Evolutionary conservation across 2,888 invertebrate species (phyloP), one percentile per base, ranked within the genome.

Genomic region (Helobdella robusta): DNA sequence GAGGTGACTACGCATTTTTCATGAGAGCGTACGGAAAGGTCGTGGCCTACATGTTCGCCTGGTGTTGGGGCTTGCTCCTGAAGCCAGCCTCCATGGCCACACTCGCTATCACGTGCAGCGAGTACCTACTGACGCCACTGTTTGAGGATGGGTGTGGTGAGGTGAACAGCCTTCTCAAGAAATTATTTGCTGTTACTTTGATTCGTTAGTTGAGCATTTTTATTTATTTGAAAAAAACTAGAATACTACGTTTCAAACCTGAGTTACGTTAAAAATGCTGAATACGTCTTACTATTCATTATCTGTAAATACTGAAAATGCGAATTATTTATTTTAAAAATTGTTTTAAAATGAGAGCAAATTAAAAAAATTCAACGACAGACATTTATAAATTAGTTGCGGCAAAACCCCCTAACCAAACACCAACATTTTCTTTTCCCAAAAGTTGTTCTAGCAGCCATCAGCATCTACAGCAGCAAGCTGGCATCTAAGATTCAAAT

Each of bases 381-480:
- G n/a, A n/a, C n/a, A n/a, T n/a, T n/a, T n/a, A n/a, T n/a, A n/a
- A n/a, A n/a, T n/a, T n/a, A n/a, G n/a, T n/a, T n/a, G n/a, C n/a
- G n/a, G n/a, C n/a, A n/a, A n/a, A n/a, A n/a, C n/a, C n/a, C n/a
- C n/a, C n/a, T n/a, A n/a, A n/a, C n/a, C n/a, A n/a, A n/a, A n/a
- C n/a, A n/a, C n/a, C n/a, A n/a, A n/a, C n/a, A n/a, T 40, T 40
- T 40, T 40, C n/a, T 40, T 40, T 15, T n/a, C n/a, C 11, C 80
- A 80, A 36, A 82, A 89, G 90, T 90, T 76, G 86, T 91, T 80
- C 89, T 94, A 77, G 84, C 91, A 76, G 87, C 89, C 77, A 87
- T 94, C 74, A 94, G 94, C 82, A 91, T 92, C 84, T 90, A 88
- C 84, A 93, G 92, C 81, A 92, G 92, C 67, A 89, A 88, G 80